Percentiles rank a stretch among this genome's conserved stretches.
Evolutionary conservation across 2,888 invertebrate genomes (phyloP).

Genomic region (Ennomos quercinarius): DNA sequence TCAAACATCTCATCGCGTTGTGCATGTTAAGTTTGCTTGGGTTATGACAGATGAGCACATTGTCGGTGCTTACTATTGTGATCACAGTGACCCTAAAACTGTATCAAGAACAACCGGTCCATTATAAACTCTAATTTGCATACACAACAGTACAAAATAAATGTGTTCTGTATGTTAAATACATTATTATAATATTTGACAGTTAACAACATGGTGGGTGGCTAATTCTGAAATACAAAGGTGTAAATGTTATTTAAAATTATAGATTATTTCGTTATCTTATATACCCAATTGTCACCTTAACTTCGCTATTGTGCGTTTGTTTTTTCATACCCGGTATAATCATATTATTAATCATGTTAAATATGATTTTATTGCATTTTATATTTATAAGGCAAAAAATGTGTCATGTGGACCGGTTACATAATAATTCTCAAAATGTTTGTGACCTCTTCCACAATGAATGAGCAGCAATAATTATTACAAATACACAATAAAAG

Average conservation of each 20-base stretch:
- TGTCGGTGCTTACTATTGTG: constrained; percentile 72
- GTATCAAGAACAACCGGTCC: constrained; percentile 31
- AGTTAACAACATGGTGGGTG: too few species aligned
- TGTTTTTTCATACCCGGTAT: too few species aligned
- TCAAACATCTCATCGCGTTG: constrained; percentile 57
- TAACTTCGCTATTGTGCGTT: too few species aligned
- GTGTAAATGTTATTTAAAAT: too few species aligned
- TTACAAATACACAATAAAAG: neutral
- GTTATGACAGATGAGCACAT: constrained; percentile 46
- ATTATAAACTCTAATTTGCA: neutral
- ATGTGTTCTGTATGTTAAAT: too few species aligned
- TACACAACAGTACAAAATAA: constrained; percentile 2
- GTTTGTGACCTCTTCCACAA: constrained; percentile 3
- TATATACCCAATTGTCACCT: too few species aligned
- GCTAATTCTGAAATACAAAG: too few species aligned
- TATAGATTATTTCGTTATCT: too few species aligned
- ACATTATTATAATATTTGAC: too few species aligned
- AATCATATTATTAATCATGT: too few species aligned
- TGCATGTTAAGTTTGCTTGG: constrained; percentile 54
- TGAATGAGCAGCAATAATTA: neutral
- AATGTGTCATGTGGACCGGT: constrained; percentile 7
- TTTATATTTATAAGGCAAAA: too few species aligned
- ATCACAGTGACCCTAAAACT: constrained; percentile 70
- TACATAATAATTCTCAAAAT: neutral
- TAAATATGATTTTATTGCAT: too few species aligned